Base-by-base conservation (phyloP, 2,113 vertebrate genomes). In the Glareola pratincola region DNA sequence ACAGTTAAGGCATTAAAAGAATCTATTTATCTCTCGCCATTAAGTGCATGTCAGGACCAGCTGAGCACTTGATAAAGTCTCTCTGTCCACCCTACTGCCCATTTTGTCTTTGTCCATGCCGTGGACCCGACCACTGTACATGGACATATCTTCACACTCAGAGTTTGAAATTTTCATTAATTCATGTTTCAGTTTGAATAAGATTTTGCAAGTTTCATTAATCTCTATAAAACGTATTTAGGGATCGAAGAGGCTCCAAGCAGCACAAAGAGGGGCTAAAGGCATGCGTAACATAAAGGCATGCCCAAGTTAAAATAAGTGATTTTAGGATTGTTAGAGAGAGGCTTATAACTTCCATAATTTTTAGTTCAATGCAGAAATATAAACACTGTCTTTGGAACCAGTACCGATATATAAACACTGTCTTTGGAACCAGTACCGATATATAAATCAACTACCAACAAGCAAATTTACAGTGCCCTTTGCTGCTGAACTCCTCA, bases 1-100 rank as follows among this genome's bases (percentile, higher is more conserved):
- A 94, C 96, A 92, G 72, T 97, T 94, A 92, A 97, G 91, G 92
- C 92, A 87, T 83, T 94, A 92, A 77, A 94, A 88, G 93, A 92
- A 92, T 88, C 76, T 96, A 88, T 95, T 95, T 94, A 75, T 97
- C 97, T 98, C 94, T 45, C 85, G 72, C 48, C 90, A 95, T 95
- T 62, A 82, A 92, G 96, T 60, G 80, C 94, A 78, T 68, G 90
- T 86, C 87, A 95, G 97, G 94, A 62, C 86, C 91, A 88, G 94
- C 5, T 1, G 88, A 89, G 80, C 51, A 48, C 85, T 78, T 84
- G 71, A 91, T 91, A 85, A 87, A 83, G 64, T 63, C 78, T 92
- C 86, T 72, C 93, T 88, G 86, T 68, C 90, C 96, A 96, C 63
- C 37, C 90, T 3, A n/a, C 1, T 69, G 94, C 92, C 90, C 97